Percentiles rank a stretch among this genome's conserved stretches.
Evolutionary conservation across 2,888 invertebrate species (phyloP).

Genomic region (Drosophila yooni): DNA sequence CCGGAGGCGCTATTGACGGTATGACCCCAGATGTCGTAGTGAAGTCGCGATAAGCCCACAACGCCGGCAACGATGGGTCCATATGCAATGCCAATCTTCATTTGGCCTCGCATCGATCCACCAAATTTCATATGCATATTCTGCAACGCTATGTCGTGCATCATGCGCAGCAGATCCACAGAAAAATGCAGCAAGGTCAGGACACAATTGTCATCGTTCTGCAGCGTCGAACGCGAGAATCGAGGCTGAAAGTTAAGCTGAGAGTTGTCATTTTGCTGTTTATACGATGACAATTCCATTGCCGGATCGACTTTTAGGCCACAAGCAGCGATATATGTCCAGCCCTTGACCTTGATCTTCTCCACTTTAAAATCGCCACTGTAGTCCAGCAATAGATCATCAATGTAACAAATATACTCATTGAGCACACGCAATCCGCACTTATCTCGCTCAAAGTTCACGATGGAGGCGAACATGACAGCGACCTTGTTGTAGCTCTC

Average conservation of each 20-base stretch:
- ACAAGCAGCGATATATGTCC: constrained; percentile 98
- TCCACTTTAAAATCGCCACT: constrained; percentile 89
- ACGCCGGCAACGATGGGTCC: constrained; percentile 97
- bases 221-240: not conserved
- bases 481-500: constrained; percentile 94
- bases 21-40: constrained; percentile 98
- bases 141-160: constrained; percentile 79
- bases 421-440: constrained; percentile 91
- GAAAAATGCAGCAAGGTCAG: constrained; percentile 90
- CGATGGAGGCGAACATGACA: constrained; percentile 97
- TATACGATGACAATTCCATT: constrained; percentile 6
- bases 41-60: constrained; percentile 95
- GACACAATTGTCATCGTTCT: constrained; percentile 80
- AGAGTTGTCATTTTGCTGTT: not conserved
- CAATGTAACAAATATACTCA: constrained; percentile 96
- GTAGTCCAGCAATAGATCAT: constrained; percentile 90
- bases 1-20: constrained; percentile 97
- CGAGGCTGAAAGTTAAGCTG: not conserved
- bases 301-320: constrained; percentile 88
- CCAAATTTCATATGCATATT: constrained; percentile 19
- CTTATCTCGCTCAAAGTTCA: constrained; percentile 89
- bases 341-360: constrained; percentile 98
- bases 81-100: constrained; percentile 90
- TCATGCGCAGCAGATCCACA: constrained; percentile 88
- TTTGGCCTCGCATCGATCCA: constrained; percentile 23